phyloP scores from a whole-genome alignment of 2,888 invertebrate genomes.

The Prostheceraeus crozeri region DNA sequence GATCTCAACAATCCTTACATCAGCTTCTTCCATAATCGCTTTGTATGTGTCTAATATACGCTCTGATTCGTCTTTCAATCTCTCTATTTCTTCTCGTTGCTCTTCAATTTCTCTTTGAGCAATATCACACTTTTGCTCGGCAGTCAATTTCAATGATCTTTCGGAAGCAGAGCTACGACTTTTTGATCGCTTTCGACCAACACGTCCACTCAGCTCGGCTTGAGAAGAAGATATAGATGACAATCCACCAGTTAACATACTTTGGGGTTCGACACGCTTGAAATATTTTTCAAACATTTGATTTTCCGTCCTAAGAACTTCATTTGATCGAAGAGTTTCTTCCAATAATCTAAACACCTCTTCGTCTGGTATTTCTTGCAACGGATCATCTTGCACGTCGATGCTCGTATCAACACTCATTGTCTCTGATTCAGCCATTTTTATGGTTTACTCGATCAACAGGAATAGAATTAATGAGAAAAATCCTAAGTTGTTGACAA shows the following conservation, averaged over 20 bases:
- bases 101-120: constrained; percentile 56
- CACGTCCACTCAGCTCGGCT: constrained; percentile 42
- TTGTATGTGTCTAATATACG: constrained; percentile 46
- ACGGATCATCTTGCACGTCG: too few species aligned
- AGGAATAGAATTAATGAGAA: too few species aligned
- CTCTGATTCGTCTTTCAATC: constrained; percentile 53
- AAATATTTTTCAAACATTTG: constrained; percentile 57
- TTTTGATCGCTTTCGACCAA: constrained; percentile 52
- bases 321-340: constrained; percentile 55
- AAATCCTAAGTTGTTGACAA: too few species aligned
- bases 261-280: constrained; percentile 50
- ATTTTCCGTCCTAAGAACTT: constrained; percentile 53
- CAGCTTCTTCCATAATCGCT: constrained; percentile 56
- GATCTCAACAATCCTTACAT: constrained; percentile 51
- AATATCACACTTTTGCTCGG: constrained; percentile 57
- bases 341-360: too few species aligned
- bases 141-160: constrained; percentile 48
- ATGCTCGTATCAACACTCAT: too few species aligned
- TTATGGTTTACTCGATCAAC: too few species aligned
- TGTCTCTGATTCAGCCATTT: too few species aligned
- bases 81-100: constrained; percentile 51
- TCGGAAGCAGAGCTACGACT: constrained; percentile 50
- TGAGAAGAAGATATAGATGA: constrained; percentile 30
- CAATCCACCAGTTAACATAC: constrained; percentile 31
- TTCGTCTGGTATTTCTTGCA: too few species aligned